Evolutionary conservation across 2,113 vertebrate genomes (phyloP).

Genomic region (Urocynchramus pylzowi): DNA sequence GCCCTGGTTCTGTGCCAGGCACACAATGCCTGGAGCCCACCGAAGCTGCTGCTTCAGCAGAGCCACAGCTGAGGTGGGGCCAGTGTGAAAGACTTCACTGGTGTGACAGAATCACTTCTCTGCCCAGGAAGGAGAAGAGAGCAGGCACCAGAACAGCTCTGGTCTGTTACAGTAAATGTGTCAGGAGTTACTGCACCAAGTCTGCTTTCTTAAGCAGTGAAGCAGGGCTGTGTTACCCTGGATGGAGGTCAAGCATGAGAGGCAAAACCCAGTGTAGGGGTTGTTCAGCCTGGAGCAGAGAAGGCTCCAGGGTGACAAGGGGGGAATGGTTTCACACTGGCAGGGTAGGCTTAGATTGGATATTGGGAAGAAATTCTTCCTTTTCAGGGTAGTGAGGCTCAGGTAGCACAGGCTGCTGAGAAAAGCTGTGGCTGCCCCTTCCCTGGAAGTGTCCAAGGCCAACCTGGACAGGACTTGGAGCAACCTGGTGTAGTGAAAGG

Average conservation of each 20-base stretch:
- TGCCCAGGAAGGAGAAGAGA: not conserved
- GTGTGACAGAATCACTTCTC: not conserved
- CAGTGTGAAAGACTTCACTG: accelerated
- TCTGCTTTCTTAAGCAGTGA: not conserved
- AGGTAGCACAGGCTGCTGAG: not conserved
- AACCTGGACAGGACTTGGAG: not conserved
- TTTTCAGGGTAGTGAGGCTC: not conserved
- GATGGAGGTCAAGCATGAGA: too few species aligned
- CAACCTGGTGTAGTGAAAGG: accelerated
- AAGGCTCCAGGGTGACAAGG: not conserved
- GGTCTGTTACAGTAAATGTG: not conserved
- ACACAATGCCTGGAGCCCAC: accelerated
- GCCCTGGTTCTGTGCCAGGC: accelerated
- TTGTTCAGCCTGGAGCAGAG: not conserved
- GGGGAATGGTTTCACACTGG: not conserved
- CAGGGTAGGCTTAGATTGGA: not conserved
- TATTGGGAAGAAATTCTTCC: not conserved
- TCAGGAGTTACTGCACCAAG: not conserved
- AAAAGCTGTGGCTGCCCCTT: not conserved
- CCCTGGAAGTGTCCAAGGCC: not conserved
- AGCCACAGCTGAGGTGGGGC: not conserved
- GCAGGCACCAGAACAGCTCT: not conserved
- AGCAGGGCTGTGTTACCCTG: too few species aligned
- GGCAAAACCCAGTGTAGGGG: not conserved
- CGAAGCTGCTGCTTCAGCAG: not conserved